Evolutionary conservation across 2,113 vertebrate species (phyloP).

Genomic region (Paralichthys olivaceus): DNA sequence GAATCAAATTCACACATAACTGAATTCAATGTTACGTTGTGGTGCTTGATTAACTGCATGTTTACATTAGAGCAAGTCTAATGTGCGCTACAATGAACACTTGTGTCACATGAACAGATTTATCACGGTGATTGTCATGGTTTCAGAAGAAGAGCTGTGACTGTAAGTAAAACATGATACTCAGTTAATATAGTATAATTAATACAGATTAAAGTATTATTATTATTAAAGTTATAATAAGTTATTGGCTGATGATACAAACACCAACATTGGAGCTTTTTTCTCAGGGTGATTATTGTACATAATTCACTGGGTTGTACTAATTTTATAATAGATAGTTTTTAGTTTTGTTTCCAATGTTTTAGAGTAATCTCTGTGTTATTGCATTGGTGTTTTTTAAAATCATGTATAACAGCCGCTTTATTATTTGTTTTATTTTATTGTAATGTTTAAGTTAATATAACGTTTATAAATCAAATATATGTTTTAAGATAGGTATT

Average conservation of each 20-base stretch:
- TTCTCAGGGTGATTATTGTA: not conserved
- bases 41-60: slow-evolving; percentile 37
- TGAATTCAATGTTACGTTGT: slow-evolving; percentile 12
- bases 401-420: not conserved
- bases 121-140: slow-evolving; percentile 75
- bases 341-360: not conserved
- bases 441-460: not conserved
- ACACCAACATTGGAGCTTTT: not conserved
- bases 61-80: slow-evolving; percentile 60
- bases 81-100: slow-evolving; percentile 67
- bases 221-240: slow-evolving; percentile 6
- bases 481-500: not conserved
- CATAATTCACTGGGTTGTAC: not conserved
- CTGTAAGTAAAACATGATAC: slow-evolving; percentile 71
- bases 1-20: slow-evolving; percentile 11
- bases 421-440: not conserved
- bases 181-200: slow-evolving; percentile 42
- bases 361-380: not conserved
- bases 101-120: slow-evolving; percentile 78
- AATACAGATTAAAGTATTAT: slow-evolving; percentile 50
- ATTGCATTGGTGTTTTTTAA: not conserved
- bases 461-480: not conserved
- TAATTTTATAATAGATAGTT: no score
- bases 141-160: slow-evolving; percentile 74
- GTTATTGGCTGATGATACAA: not conserved